phyloP scores from a whole-genome alignment of 2,113 vertebrate species.

The Dromaius novaehollandiae region DNA sequence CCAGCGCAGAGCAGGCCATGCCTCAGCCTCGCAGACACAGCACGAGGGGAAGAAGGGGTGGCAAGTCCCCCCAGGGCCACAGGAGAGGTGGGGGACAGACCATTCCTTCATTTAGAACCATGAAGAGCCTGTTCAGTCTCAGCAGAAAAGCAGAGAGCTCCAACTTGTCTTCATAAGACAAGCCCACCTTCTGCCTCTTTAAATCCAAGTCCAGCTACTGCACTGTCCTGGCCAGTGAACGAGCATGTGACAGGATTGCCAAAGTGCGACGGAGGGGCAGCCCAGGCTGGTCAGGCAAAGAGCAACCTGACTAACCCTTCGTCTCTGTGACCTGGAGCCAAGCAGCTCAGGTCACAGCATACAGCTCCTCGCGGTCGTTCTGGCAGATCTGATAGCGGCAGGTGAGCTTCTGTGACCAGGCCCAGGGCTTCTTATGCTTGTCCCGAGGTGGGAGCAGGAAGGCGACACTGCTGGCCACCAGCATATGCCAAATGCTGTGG shows the following conservation, averaged over 20 bases:
- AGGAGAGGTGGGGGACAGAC: neutral
- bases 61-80: neutral
- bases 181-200: neutral
- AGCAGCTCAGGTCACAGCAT: conserved; percentile 77
- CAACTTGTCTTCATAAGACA: neutral
- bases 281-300: neutral
- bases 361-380: conserved; percentile 86
- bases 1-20: neutral
- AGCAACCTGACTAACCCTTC: neutral
- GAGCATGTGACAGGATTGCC: neutral
- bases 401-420: conserved; percentile 81
- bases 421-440: conserved; percentile 74
- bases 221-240: neutral
- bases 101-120: neutral
- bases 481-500: conserved; percentile 94
- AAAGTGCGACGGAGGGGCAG: fast-evolving
- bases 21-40: neutral
- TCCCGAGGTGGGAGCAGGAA: conserved; percentile 90
- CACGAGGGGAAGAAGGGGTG: neutral
- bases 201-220: neutral
- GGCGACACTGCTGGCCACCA: conserved; percentile 89
- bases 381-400: conserved; percentile 92
- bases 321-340: neutral
- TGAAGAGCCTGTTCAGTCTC: neutral
- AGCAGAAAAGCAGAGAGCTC: conserved; percentile 22